Percentiles rank a stretch among this genome's conserved stretches.
These are phyloP conservation scores for Rugalucina vietnamica DNA, from an alignment of 2,888 invertebrate genomes.

Conservation along the genomic window DNA sequence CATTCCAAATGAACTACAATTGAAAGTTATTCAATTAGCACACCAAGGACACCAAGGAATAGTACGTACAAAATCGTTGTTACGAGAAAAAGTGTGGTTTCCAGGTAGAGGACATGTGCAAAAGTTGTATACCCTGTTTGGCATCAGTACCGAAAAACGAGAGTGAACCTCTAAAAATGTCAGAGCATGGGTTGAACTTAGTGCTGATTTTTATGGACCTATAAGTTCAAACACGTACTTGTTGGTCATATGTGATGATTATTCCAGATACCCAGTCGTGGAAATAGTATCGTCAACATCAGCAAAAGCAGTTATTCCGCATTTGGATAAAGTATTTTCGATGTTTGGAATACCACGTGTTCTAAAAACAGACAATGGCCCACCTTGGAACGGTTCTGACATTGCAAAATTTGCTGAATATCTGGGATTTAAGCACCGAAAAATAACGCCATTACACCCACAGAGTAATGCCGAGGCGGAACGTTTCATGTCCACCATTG, in stretches of 20 bases:
- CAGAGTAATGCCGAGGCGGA: constrained; percentile 1
- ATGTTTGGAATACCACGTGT: neutral
- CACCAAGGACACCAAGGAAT: neutral
- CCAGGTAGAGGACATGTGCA: neutral
- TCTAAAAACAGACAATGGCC: neutral
- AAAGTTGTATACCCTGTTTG: neutral
- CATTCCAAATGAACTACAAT: neutral
- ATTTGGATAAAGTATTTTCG: neutral
- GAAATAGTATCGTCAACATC: neutral
- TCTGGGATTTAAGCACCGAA: neutral
- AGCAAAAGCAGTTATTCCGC: neutral
- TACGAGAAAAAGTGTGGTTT: constrained; percentile 65
- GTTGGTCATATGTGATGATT: neutral
- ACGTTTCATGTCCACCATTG: constrained; percentile 4
- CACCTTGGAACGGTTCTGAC: too few species aligned
- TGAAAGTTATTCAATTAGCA: neutral
- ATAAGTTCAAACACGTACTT: neutral
- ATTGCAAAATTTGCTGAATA: neutral
- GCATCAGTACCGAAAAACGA: neutral
- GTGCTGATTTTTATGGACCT: neutral
- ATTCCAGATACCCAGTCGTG: neutral
- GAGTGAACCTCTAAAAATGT: neutral
- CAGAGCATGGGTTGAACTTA: neutral
- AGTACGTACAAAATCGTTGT: constrained; percentile 55
- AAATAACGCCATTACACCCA: neutral